Evolutionary conservation across 1,140 invertebrate genomes (phyloP), one percentile per base, ranked within the genome.

Genomic region (Drosophila rufa): DNA sequence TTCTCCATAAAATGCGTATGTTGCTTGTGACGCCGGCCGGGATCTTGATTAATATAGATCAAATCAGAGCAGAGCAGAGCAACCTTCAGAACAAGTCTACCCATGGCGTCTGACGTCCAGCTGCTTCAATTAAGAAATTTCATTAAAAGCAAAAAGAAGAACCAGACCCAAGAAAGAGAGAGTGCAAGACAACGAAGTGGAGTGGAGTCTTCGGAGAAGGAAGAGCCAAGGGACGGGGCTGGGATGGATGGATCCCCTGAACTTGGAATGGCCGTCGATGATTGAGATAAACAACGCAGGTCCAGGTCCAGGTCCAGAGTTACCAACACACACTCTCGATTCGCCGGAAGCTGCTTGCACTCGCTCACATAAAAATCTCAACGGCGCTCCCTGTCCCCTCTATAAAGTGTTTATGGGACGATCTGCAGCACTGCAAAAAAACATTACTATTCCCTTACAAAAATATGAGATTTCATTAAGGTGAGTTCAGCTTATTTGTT

Each of bases 31-130:
- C 82, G 82, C 82, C 78, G 80, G 67, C 71, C 50, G 27, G 73
- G 76, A 89, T 81, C 85, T 90, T 89, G 84, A 89, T 89, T 89
- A 90, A 90, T 89, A 89, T 90, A 90, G 84, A 89, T 90, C 84
- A 82, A 89, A 89, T 87, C 83, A 80, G 53, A 65, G 56, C 53
- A 76, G 33, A 76, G 33, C 33, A 76, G 43, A 76, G 67, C 53
- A 77, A 68, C 62, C 53, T n/a, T 4, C 78, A 57, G 66, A 69
- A 71, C 77, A 71, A 80, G 83, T 87, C 84, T 83, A 68, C 84
- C 84, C 47, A 65, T 79, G 80, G 79, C 79, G 82, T 87, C 83
- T 87, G 82, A 47, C 46, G 51, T 58, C 69, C 75, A 77, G 74
- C 85, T 77, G 75, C 85, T 90, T 89, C 84, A 89, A 89, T 89